These are phyloP conservation scores for Platycheirus rosarum DNA, from an alignment of 2,888 invertebrate genomes.

Conservation along the genomic window DNA sequence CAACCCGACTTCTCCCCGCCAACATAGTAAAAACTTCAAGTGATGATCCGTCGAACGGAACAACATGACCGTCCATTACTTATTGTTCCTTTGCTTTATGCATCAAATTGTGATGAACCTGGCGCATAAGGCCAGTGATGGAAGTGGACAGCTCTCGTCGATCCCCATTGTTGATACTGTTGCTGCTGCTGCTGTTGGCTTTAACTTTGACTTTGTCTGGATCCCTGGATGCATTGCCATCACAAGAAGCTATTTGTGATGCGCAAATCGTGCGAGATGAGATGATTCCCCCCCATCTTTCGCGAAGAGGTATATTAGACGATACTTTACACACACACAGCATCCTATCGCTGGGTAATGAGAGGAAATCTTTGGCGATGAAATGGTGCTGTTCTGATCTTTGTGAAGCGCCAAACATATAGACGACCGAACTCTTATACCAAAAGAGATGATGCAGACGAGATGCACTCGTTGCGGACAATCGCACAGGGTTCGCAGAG, in stretches of 20 bases:
- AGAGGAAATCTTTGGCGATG: slow-evolving; percentile 70
- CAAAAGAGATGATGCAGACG: slow-evolving; percentile 48
- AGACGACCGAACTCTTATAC: slow-evolving; percentile 19
- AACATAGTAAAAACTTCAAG: slow-evolving; percentile 58
- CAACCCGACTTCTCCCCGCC: too few relatives aligned
- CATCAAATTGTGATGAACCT: slow-evolving; percentile 59
- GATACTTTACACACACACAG: slow-evolving; percentile 63
- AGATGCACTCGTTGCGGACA: slow-evolving; percentile 66
- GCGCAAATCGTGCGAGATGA: slow-evolving; percentile 74
- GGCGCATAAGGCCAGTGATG: slow-evolving; percentile 62
- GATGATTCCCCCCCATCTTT: slow-evolving; percentile 60
- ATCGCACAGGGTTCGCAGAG: slow-evolving; percentile 56
- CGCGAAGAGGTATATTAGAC: slow-evolving; percentile 58
- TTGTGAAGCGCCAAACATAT: slow-evolving; percentile 26
- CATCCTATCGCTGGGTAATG: slow-evolving; percentile 55
- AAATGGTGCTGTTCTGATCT: slow-evolving; percentile 66
- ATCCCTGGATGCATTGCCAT: slow-evolving; percentile 50
- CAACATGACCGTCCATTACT: slow-evolving; percentile 52
- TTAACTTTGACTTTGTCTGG: slow-evolving; percentile 17
- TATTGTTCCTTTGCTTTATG: slow-evolving; percentile 63
- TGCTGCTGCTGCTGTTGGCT: slow-evolving; percentile 51
- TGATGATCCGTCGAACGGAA: slow-evolving; percentile 41
- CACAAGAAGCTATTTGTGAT: slow-evolving; percentile 73
- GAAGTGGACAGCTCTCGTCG: slow-evolving; percentile 71
- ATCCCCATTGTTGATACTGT: slow-evolving; percentile 70